Percentiles rank a stretch among this genome's conserved stretches.
phyloP scores from a whole-genome alignment of 1,140 invertebrate species.

The Chrysomallon squamiferum region DNA sequence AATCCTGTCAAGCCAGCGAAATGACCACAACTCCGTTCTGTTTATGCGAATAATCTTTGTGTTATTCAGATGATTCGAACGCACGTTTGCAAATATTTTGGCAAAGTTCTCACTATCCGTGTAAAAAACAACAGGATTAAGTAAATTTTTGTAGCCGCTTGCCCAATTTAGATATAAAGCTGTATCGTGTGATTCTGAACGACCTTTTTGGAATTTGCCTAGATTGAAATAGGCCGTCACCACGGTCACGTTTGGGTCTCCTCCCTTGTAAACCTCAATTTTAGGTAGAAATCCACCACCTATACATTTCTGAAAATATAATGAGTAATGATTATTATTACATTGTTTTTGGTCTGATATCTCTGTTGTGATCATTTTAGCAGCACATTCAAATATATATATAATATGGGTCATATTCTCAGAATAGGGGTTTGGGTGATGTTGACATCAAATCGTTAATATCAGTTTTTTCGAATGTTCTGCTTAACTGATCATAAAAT shows the following conservation, averaged over 20 bases:
- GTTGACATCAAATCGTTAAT: too few relatives aligned
- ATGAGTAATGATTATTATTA: too few relatives aligned
- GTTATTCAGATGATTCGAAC: conserved; percentile 18
- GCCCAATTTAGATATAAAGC: conserved; percentile 27
- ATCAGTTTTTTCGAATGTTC: too few relatives aligned
- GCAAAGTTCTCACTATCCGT: conserved; percentile 30
- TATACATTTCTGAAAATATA: too few relatives aligned
- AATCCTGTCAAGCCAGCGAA: conserved; percentile 31
- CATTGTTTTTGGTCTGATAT: too few relatives aligned
- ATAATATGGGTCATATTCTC: too few relatives aligned
- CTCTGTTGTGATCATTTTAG: too few relatives aligned
- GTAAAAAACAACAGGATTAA: conserved; percentile 36
- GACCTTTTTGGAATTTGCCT: not conserved
- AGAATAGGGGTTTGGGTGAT: too few relatives aligned
- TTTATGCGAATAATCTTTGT: conserved; percentile 30
- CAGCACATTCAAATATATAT: too few relatives aligned
- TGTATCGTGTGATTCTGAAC: not conserved
- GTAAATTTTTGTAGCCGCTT: conserved; percentile 21
- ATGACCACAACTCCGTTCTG: conserved; percentile 28
- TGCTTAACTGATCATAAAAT: too few relatives aligned
- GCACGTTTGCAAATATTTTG: conserved; percentile 14
- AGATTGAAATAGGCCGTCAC: conserved; percentile 2
- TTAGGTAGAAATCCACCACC: too few relatives aligned
- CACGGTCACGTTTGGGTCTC: not conserved
- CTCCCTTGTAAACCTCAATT: too few relatives aligned